phyloP scores from a whole-genome alignment of 2,113 vertebrate genomes.

The Thermophis baileyi region DNA sequence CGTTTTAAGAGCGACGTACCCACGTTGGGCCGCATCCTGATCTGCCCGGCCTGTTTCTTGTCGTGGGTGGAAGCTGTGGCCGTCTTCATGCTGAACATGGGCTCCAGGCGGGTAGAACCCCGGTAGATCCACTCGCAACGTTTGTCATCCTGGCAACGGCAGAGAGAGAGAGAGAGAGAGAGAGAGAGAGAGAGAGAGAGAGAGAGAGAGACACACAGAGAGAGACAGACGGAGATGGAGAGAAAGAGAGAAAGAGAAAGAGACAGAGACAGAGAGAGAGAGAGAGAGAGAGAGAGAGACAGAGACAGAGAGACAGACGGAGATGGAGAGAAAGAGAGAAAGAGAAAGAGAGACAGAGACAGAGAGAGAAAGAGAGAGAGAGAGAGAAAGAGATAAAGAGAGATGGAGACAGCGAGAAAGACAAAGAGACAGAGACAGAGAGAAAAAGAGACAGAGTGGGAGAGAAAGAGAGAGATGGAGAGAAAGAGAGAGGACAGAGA shows the following conservation, averaged over 20 bases:
- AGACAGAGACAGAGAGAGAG: fast-evolving
- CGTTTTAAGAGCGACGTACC: conserved; percentile 65
- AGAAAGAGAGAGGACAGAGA: no score
- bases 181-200: background rate
- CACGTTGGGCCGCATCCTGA: conserved; percentile 89
- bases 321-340: no score
- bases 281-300: fast-evolving
- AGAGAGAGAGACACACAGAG: background rate
- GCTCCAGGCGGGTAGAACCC: conserved; percentile 92
- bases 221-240: no score
- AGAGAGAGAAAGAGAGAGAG: fast-evolving
- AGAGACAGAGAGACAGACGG: no score
- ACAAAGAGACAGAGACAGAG: no score
- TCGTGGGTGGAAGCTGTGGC: conserved; percentile 86
- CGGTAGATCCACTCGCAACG: conserved; percentile 98
- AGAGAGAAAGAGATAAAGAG: background rate
- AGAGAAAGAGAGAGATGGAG: no score
- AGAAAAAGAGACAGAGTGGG: no score
- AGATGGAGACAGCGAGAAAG: fast-evolving
- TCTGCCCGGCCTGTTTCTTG: conserved; percentile 89
- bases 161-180: background rate
- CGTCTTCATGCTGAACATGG: conserved; percentile 98
- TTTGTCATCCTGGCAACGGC: conserved; percentile 81
- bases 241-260: no score
- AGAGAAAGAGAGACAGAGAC: fast-evolving